Base-by-base conservation (phyloP, 2,888 invertebrate genomes). In the Stenodera caucasica region DNA sequence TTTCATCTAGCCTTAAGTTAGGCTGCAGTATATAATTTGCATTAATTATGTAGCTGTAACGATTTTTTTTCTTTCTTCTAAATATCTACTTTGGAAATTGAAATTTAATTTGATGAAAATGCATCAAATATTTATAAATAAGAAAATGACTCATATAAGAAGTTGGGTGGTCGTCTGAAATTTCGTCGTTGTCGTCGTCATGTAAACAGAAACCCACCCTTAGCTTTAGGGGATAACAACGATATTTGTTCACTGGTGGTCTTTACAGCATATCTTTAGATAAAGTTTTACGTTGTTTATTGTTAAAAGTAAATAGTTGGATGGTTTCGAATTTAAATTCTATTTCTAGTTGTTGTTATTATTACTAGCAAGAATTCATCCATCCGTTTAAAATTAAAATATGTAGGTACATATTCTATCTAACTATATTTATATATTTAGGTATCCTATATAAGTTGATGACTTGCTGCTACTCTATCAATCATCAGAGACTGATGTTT, bases 191-290 rank as follows among this genome's bases (percentile, higher is more conserved):
- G 15, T 45, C 45, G 21, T 63, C 49, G 55, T 58, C 63, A 62
- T 64, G 63, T 65, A 67, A 67, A 70, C 67, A 67, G 52, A 60
- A 65, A 69, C 67, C 68, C 66, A 70, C 70, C 70, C 74, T 67
- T 68, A 66, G 59, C 60, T 64, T 69, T 45, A 45, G 45, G 45
- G 45, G 70, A 70, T 71, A 69, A 71, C 69, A 66, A 69, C 68
- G 65, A 69, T 70, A 70, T 74, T 71, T 68, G 67, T 71, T 66
- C 72, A 67, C 69, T 67, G 74, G 74, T 72, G 74, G 74, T 74
- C 72, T 30, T 12, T 45, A 45, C 12, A 21, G 18, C 14, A 45
- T 45, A 21, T 45, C 45, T 45, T 45, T 11, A 45, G 45, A 45
- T 45, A 45, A 45, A 45, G 21, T 15, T 37, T 14, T 45, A 11